Evolutionary conservation across 2,888 invertebrate genomes (phyloP).

Genomic region (Leptogaster cylindrica): DNA sequence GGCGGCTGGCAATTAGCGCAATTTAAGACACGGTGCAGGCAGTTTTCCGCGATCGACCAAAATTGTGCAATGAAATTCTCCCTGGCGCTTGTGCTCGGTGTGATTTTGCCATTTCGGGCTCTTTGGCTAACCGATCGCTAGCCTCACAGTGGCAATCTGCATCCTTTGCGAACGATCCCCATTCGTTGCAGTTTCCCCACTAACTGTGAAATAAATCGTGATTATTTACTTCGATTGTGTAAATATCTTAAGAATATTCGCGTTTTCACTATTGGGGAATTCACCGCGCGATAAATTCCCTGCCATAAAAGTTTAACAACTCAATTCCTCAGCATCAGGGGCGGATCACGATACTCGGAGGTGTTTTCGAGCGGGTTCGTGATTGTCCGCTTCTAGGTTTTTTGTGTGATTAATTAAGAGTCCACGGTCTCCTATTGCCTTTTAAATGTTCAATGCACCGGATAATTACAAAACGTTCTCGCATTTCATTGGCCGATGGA

Average conservation of each 20-base stretch:
- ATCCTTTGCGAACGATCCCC: background rate
- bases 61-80: conserved; percentile 22
- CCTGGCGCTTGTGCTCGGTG: background rate
- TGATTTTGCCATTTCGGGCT: background rate
- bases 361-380: conserved; percentile 14
- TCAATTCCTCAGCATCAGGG: conserved; percentile 17
- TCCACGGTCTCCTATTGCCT: conserved; percentile 14
- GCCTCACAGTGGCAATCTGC: background rate
- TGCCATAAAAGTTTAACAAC: conserved; percentile 7
- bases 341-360: conserved; percentile 28
- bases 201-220: conserved; percentile 38
- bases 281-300: background rate
- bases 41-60: conserved; percentile 2
- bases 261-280: conserved; percentile 22
- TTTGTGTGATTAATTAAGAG: conserved; percentile 31
- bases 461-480: conserved; percentile 23
- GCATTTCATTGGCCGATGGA: background rate
- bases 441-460: conserved; percentile 3
- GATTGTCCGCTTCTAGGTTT: conserved; percentile 19
- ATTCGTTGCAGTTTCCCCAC: conserved; percentile 11
- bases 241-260: conserved; percentile 32
- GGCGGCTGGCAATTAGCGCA: conserved; percentile 22
- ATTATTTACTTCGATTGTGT: conserved; percentile 34
- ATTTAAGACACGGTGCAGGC: background rate
- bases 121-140: background rate